Base-by-base conservation (phyloP, 2,113 vertebrate species). In the Mobula birostris region DNA sequence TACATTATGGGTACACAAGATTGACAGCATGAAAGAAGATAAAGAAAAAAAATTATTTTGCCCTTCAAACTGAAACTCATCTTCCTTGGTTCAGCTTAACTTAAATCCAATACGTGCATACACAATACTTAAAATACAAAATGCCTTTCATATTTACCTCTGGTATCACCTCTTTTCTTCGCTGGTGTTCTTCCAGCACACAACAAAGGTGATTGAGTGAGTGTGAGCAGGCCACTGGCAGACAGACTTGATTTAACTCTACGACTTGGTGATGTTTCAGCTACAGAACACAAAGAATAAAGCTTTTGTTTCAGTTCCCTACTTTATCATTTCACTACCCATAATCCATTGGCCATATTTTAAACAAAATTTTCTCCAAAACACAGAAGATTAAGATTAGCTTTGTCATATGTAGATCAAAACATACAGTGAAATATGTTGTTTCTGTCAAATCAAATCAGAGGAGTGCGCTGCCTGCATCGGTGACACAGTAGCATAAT, bases 161-260 rank as follows among this genome's bases (percentile, higher is more conserved):
- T 96, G 95, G 95, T 24, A 88, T 95, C 77, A 7, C 66, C 12
- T 94, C 74, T 97, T 56, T 94, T 95, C 91, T 72, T 94, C 0
- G 96, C 94, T 0, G 96, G 95, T 0, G 96, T 95, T 94, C 95
- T 97, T n/a, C 97, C 96, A 48, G 95, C 97, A 95, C 98, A 98
- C 83, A 99, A 96, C 95, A 99, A 94, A 0, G 98, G 99, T 7
- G 99, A 99, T 94, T 96, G 97, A 36, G 98, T 99, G 94, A 99
- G 98, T 0, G 98, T 97, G n/a, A 97, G 95, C 56, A 99, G 98
- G 94, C 98, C 97, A 66, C 97, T 98, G 0, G 97, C 96, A 0
- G 97, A 98, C 5, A 99, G 97, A 0, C 95, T 40, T 17, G 95
- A 96, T 94, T 96, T 96, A 77, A 95, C 0, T 1, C 96, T 95